Conservation (phyloP, 2,113 vertebrate species). For the Taxidea taxus region DNA sequence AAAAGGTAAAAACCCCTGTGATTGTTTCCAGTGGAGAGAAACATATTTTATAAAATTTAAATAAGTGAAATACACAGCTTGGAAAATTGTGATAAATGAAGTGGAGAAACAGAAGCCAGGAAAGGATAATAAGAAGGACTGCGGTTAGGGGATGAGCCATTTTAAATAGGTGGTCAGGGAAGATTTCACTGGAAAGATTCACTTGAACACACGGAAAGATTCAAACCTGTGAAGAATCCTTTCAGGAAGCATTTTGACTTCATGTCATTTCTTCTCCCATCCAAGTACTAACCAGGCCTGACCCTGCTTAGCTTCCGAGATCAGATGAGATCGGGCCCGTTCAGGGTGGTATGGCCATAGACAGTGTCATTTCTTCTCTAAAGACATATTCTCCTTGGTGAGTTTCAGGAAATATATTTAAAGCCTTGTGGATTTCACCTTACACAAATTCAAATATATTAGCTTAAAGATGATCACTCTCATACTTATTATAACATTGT, state of each 20-base stretch:
- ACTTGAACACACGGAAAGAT: neutral
- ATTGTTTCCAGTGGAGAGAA: neutral
- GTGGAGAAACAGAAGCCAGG: neutral
- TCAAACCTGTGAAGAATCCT: neutral
- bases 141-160: neutral
- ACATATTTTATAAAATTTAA: neutral
- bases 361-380: constrained; percentile 1
- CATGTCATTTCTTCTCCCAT: neutral
- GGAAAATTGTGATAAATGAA: neutral
- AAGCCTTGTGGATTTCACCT: neutral
- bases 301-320: too few relatives aligned
- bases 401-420: neutral
- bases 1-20: neutral
- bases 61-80: neutral
- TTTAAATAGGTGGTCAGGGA: neutral
- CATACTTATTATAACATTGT: neutral
- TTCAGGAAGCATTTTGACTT: neutral
- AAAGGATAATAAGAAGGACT: neutral
- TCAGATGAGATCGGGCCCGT: too few relatives aligned
- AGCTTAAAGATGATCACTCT: neutral
- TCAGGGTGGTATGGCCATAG: too few relatives aligned
- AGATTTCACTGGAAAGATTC: neutral
- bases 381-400: neutral
- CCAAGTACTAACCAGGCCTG: too few relatives aligned
- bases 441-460: neutral